Base-by-base conservation (phyloP, 37 sponge, comb jelly and placozoan genomes). In the Oscarella lobularis region DNA sequence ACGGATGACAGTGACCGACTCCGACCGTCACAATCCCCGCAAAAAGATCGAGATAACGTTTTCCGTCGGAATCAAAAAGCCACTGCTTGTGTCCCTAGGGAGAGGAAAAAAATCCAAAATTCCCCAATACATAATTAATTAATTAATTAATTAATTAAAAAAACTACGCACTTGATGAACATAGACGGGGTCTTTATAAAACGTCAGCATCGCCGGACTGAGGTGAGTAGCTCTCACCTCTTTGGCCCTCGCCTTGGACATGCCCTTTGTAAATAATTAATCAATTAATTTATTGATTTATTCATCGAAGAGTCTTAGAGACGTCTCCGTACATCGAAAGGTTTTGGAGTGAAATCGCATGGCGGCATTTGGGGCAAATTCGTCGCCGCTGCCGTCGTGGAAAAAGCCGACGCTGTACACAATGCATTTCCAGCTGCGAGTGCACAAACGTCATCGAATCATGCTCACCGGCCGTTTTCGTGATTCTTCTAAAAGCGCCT, bases 1-100 rank as follows among this genome's bases (percentile, higher is more conserved):
- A 85, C 87, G 92, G 92, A 70, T 95, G 96, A 68, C 85, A 89
- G 82, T 96, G 97, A 31, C 97, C 97, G 0, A 89, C 97, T 41
- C 93, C 79, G 60, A 96, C 88, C 35, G 97, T 96, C 20, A 89
- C 90, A 27, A 96, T 96, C 1, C 93, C 93, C 55, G 83, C 85
- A 66, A 92, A 77, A 3, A 96, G 82, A 69, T 96, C 97, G 6
- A 96, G 92, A 65, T 92, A 96, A 29, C 92, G 75, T 37, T 69
- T 79, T 4, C 92, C 92, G 1, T 79, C 81, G 41, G 87, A 82
- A 69, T 95, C 96, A 77, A 78, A 95, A 74, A 95, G 74, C 81
- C 86, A 95, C 81, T 95, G 96, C 84, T 79, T 88, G 77, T 89
- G 40, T 34, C 93, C 93, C 93, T 92, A 41, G 36, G 48, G 36